Conservation (phyloP, 2,888 invertebrate species). For the Ctenicera cuprea region DNA sequence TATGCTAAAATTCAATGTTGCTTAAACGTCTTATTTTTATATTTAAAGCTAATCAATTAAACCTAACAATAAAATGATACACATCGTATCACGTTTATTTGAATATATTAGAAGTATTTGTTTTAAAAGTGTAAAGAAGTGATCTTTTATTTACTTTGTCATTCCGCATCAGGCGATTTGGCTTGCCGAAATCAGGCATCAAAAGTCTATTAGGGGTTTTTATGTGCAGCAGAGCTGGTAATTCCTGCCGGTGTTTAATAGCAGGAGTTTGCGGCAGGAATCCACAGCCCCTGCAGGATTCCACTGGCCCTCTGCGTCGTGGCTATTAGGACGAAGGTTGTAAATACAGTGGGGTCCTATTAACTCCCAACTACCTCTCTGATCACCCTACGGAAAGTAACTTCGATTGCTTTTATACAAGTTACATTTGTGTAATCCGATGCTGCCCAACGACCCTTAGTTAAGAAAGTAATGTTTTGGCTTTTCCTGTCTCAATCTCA, state of each 20-base stretch:
- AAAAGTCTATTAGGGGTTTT: conserved; percentile 60
- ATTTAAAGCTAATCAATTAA: too few species aligned
- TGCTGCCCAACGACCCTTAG: not conserved
- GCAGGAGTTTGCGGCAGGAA: conserved; percentile 43
- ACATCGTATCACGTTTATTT: not conserved
- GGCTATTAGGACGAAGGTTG: conserved; percentile 56
- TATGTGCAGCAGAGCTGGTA: conserved; percentile 56
- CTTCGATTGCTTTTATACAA: conserved; percentile 44
- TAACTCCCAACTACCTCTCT: conserved; percentile 43
- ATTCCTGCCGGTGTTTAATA: conserved; percentile 51
- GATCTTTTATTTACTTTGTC: conserved; percentile 50
- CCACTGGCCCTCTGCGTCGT: conserved; percentile 51
- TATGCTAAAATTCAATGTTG: too few species aligned
- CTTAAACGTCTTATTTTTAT: too few species aligned
- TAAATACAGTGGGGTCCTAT: conserved; percentile 52
- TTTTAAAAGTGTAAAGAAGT: conserved; percentile 20
- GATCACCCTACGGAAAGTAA: conserved; percentile 45
- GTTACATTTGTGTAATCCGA: conserved; percentile 26
- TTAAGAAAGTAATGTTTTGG: not conserved
- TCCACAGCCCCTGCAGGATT: conserved; percentile 51
- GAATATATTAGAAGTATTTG: not conserved
- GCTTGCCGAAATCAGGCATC: conserved; percentile 55
- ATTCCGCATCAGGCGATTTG: conserved; percentile 52
- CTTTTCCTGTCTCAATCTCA: not conserved
- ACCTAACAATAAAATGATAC: too few species aligned